Conservation (phyloP, 2,888 invertebrate genomes). For the Theristus sp. region DNA sequence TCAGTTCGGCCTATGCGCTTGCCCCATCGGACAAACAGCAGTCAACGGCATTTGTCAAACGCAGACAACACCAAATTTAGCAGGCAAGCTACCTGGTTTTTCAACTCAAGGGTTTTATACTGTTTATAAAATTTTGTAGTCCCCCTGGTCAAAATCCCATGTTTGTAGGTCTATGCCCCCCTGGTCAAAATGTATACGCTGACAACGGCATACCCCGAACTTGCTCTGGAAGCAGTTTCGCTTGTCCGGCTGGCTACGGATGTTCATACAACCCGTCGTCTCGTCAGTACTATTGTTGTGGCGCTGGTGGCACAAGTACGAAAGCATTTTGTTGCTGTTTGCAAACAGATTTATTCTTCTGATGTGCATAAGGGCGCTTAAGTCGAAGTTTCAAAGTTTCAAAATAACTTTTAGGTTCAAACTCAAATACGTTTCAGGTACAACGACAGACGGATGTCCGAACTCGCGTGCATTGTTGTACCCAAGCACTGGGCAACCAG, state of each 20-base stretch:
- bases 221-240: neutral
- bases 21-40: neutral
- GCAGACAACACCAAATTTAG: neutral
- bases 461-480: neutral
- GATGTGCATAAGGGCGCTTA: no score
- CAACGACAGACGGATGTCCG: neutral
- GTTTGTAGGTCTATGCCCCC: neutral
- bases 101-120: no score
- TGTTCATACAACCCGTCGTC: neutral
- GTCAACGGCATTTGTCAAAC: neutral
- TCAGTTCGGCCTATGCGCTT: neutral
- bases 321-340: neutral
- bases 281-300: neutral
- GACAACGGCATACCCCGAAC: neutral
- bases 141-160: no score
- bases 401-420: no score
- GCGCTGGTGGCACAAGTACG: neutral
- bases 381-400: no score
- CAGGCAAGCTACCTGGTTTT: neutral
- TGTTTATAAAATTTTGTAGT: no score
- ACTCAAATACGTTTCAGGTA: neutral
- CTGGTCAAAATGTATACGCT: neutral
- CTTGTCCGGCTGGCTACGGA: neutral
- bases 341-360: no score
- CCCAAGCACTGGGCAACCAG: neutral